Conservation (phyloP, 2,888 invertebrate species). For the Tuberolachnus salignus region DNA sequence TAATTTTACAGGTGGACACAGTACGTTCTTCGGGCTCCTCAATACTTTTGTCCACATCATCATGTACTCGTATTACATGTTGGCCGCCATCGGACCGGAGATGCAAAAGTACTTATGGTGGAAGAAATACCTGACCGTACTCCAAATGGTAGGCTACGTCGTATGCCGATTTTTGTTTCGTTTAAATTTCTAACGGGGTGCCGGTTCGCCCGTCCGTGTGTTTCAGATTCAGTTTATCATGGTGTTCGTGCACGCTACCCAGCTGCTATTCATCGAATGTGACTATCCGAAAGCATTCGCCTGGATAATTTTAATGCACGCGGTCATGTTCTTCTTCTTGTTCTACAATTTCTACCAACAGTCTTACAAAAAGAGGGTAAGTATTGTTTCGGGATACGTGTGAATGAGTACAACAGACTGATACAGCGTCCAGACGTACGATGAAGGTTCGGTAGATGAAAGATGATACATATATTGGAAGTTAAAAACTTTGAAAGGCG, state of each 20-base stretch:
- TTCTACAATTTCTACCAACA: conserved; percentile 91
- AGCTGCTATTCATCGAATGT: conserved; percentile 86
- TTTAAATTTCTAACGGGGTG: conserved; percentile 23
- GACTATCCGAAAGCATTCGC: conserved; percentile 87
- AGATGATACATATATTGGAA: no score
- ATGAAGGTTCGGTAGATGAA: no score
- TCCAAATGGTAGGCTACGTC: conserved; percentile 77
- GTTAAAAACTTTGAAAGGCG: no score
- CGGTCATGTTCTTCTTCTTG: conserved; percentile 88
- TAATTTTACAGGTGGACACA: conserved; percentile 78
- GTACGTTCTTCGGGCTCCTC: conserved; percentile 89
- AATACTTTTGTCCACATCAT: conserved; percentile 94
- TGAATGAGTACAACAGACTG: no score
- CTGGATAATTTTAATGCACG: conserved; percentile 91
- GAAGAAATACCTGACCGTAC: conserved; percentile 89
- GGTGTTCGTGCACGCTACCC: conserved; percentile 88
- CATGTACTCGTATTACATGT: conserved; percentile 90
- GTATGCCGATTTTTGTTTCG: no score
- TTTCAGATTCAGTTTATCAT: conserved; percentile 85
- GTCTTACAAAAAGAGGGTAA: conserved; percentile 66
- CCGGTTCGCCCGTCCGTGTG: conserved; percentile 61
- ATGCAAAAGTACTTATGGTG: conserved; percentile 91
- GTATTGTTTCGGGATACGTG: background rate
- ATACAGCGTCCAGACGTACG: no score
- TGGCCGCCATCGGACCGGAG: conserved; percentile 87